Evolutionary conservation across 2,888 invertebrate species (phyloP), one percentile per base, ranked within the genome.

Genomic region (Lepidochitona cinerea): DNA sequence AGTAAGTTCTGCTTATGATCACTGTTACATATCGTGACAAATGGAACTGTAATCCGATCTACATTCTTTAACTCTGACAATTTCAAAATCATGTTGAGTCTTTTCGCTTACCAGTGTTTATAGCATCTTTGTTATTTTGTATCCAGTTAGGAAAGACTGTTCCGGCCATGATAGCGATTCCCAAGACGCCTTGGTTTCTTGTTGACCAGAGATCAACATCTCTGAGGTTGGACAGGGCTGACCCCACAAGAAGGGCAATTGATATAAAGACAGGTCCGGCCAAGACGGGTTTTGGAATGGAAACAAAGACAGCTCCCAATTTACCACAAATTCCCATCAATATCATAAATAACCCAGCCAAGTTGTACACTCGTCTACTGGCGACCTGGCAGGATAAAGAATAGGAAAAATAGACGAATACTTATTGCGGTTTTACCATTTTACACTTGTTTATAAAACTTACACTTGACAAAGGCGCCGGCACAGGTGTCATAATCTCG

Each of bases 131-230:
- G 49, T 79, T 79, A 18, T 72, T 73, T 36, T 76, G 74, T 29
- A 84, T 67, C 83, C 83, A 85, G n/a, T 77, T 65, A 0, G 87
- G 85, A 4, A 91, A 78, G 75, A 88, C 93, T 92, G 96, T 89
- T 1, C 96, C 96, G 84, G 96, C 94, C 91, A 97, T 96, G 75
- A 96, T 92, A 1, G 96, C 95, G 85, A 96, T 94, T 26, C 97
- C 97, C 84, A 97, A 94, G 36, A 59, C 59, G 23, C 26, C 59
- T 29, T 59, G 59, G 4, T 3, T 59, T 12, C 59, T 23, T 14
- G 59, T 7, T 29, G 59, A 23, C 59, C 59, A 59, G 4, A 59
- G 29, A 32, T 59, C 59, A 29, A 59, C 26, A 14, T 4, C 7
- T 26, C 29, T 59, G 4, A 59, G 59, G 9, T 59, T 59, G 18